These are phyloP conservation scores for Nephrotoma guestfalica DNA, from an alignment of 2,888 invertebrate species.

Conservation along the genomic window DNA sequence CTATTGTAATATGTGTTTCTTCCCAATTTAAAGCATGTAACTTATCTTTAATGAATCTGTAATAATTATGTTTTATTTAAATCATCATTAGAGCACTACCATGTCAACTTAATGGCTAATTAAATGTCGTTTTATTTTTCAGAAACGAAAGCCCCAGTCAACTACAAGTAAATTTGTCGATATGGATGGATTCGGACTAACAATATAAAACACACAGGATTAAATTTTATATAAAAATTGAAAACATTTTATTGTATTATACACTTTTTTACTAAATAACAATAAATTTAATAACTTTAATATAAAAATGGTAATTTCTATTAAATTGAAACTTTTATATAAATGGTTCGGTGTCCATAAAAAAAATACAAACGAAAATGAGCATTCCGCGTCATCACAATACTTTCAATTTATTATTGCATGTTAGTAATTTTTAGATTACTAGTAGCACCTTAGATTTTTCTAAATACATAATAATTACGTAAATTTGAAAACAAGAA, in stretches of 20 bases:
- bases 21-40: too few species aligned
- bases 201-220: neutral
- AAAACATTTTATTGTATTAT: neutral
- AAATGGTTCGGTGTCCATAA: neutral
- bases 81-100: too few species aligned
- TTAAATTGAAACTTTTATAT: neutral
- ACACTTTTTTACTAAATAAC: neutral
- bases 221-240: neutral
- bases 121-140: neutral
- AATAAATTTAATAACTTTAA: neutral
- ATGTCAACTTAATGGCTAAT: neutral
- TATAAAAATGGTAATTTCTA: neutral
- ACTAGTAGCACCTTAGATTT: neutral
- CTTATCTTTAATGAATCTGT: too few species aligned
- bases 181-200: neutral
- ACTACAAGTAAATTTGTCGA: neutral
- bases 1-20: too few species aligned
- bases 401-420: neutral
- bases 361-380: neutral
- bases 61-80: too few species aligned
- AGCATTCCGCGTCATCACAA: neutral
- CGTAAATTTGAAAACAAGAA: neutral
- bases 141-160: neutral
- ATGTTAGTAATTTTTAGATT: neutral
- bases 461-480: neutral